Conservation (phyloP, 2,797 vertebrate genomes). For the Poeciliopsis turneri region DNA sequence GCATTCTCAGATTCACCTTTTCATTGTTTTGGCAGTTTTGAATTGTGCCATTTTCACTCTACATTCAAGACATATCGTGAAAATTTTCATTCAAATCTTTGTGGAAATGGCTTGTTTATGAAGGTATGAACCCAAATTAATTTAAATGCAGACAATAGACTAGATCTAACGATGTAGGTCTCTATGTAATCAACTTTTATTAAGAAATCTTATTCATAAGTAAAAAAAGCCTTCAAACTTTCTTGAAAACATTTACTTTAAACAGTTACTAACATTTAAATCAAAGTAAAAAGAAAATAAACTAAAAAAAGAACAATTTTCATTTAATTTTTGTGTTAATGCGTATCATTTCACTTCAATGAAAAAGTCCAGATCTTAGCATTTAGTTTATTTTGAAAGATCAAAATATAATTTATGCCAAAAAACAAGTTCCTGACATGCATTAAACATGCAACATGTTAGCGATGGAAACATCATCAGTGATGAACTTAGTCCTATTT, state of each 20-base stretch:
- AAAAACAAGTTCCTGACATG: not conserved
- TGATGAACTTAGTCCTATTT: constrained; percentile 20
- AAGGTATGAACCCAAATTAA: not conserved
- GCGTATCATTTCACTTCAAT: not conserved
- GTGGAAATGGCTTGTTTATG: not conserved
- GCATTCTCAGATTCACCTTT: not conserved
- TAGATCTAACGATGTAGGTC: not conserved
- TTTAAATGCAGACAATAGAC: not conserved
- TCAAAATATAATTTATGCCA: not conserved
- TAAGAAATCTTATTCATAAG: not conserved
- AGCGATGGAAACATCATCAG: constrained; percentile 7
- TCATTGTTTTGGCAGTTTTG: not conserved
- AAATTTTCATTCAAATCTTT: not conserved
- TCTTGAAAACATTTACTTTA: not conserved
- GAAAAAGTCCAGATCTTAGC: not conserved
- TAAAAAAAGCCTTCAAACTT: not conserved
- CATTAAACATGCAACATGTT: not conserved
- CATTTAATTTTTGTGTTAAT: too few relatives aligned
- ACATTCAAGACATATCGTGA: not conserved
- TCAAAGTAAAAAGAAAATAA: not conserved
- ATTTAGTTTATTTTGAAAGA: not conserved
- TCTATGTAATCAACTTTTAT: not conserved
- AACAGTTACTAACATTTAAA: not conserved
- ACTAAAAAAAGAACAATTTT: not conserved
- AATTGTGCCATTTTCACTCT: not conserved